Base-by-base conservation (phyloP, 2,113 vertebrate genomes). In the Lasiurus borealis region DNA sequence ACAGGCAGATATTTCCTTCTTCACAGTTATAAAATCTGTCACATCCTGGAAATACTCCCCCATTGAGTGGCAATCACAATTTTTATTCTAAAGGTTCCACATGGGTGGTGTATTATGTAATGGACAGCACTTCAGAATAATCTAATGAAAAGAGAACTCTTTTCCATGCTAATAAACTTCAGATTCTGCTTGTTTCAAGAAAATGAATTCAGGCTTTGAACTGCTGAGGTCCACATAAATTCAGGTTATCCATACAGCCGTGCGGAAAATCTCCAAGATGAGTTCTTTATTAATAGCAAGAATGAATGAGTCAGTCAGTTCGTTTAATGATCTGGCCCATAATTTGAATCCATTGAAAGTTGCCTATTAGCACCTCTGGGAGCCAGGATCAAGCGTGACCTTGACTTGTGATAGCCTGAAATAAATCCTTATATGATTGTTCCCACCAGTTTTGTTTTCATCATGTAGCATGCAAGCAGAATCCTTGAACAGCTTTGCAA, bases 181-280 rank as follows among this genome's bases (percentile, higher is more conserved):
- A 96, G 86, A 90, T 78, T 80, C 92, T 97, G 90, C 85, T 97
- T 98, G 77, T 97, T 97, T 94, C 96, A 93, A 97, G 95, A 72
- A 97, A 98, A 96, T 95, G 90, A 92, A 94, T 97, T 97, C 94
- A 93, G 95, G 86, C 89, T 98, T 96, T 98, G 96, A 98, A 97
- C 91, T 98, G 96, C 97, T 98, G 97, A 98, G 95, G 92, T 98
- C 89, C 96, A 97, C 97, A 97, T 97, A 98, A 98, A 98, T 98
- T 97, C 94, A 96, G 93, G 91, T 98, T 98, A 97, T 95, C 95
- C 86, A 96, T 97, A 98, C 76, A 98, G 90, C 97, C 54, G 16
- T 98, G 97, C 25, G 0, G 97, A 98, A 98, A 98, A 98, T 98
- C 96, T 97, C 83, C 52, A 95, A 97, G 96, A 98, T 97, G 97